Conservation (phyloP, 2,888 invertebrate species). For the Mesorhabditis sp. region DNA sequence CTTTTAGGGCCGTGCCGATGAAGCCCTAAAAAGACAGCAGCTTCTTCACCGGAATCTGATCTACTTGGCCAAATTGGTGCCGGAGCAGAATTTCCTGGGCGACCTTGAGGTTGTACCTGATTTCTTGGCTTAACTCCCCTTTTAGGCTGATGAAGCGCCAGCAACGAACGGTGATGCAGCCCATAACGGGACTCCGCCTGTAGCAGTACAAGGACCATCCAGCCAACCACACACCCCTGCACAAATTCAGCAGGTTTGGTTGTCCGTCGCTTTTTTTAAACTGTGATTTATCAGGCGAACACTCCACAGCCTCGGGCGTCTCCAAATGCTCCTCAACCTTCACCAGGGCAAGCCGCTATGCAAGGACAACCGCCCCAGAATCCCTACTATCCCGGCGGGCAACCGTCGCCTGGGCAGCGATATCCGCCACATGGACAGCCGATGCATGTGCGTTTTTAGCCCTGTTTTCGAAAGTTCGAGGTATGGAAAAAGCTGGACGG, state of each 20-base stretch:
- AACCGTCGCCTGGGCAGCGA: slow-evolving; percentile 14
- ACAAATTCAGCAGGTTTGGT: not conserved
- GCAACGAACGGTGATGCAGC: not conserved
- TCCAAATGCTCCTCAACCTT: not conserved
- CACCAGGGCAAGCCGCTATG: not conserved
- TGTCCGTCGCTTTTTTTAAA: not conserved
- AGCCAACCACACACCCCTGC: not conserved
- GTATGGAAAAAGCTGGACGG: not conserved
- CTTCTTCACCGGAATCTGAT: slow-evolving; percentile 89
- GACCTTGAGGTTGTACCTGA: slow-evolving; percentile 19
- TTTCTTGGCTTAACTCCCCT: not conserved
- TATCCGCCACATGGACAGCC: slow-evolving; percentile 27
- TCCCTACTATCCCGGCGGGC: slow-evolving; percentile 7
- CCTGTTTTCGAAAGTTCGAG: not conserved
- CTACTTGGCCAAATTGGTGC: slow-evolving; percentile 83
- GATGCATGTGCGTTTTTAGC: slow-evolving; percentile 9
- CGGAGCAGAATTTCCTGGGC: slow-evolving; percentile 66
- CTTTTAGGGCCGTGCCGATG: slow-evolving; percentile 32
- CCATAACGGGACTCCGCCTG: too few species aligned
- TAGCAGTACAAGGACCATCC: not conserved
- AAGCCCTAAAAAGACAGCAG: slow-evolving; percentile 72
- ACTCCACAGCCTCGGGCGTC: slow-evolving; percentile 1
- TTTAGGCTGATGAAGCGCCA: not conserved
- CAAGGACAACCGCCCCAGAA: slow-evolving; percentile 10
- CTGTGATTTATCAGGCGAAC: not conserved